Percentiles rank a stretch among this genome's conserved stretches.
Conservation (phyloP, 2,888 invertebrate species). For the Shargacucullia verbasci region DNA sequence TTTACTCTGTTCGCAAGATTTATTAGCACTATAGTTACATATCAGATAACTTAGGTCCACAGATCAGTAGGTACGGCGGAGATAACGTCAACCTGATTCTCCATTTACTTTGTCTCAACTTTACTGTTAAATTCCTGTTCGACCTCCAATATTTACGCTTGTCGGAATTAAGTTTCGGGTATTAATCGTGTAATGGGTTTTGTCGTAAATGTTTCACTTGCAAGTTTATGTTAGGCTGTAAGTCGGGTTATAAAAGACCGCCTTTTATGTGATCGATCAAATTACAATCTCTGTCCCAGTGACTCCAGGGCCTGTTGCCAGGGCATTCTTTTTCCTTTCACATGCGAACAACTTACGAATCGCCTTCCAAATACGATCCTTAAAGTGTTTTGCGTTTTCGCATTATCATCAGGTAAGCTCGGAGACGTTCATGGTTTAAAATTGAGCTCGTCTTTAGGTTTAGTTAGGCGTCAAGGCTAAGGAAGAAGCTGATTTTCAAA, state of each 20-base stretch:
- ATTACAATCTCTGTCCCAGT: constrained; percentile 18
- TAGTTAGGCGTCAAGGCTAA: too few species aligned
- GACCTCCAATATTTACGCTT: constrained; percentile 46
- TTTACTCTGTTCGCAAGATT: constrained; percentile 2
- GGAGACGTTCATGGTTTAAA: too few species aligned
- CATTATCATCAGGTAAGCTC: too few species aligned
- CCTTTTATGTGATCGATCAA: constrained; percentile 43
- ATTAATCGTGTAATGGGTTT: constrained; percentile 46
- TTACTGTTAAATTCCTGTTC: constrained; percentile 23
- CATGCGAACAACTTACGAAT: too few species aligned
- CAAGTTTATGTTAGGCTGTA: constrained; percentile 23
- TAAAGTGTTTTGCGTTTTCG: too few species aligned
- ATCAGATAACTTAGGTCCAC: constrained; percentile 11
- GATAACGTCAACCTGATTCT: constrained; percentile 33
- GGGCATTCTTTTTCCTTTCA: too few species aligned
- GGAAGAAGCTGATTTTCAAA: too few species aligned
- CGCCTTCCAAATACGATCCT: too few species aligned
- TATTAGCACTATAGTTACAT: constrained; percentile 14
- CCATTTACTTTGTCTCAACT: constrained; percentile 23
- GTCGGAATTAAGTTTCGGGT: constrained; percentile 29
- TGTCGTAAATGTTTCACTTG: constrained; percentile 41
- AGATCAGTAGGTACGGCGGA: constrained; percentile 22
- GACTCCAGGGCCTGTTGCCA: too few species aligned
- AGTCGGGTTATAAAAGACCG: constrained; percentile 28
- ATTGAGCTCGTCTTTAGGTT: too few species aligned